phyloP scores from a whole-genome alignment of 2,888 invertebrate species.

The Dastarcus helophoroides region DNA sequence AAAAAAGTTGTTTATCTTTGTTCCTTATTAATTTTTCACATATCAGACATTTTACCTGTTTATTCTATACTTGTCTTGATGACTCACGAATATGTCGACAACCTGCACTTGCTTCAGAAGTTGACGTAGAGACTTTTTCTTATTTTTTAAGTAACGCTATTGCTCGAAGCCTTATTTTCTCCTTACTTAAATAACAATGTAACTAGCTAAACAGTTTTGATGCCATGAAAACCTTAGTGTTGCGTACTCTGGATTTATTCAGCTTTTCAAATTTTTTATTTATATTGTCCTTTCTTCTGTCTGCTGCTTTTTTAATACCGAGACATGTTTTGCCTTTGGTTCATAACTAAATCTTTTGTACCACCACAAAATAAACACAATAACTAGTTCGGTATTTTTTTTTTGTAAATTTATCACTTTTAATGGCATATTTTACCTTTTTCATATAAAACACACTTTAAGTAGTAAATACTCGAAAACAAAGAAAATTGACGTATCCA shows the following conservation, averaged over 20 bases:
- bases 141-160: constrained; percentile 12
- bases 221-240: constrained; percentile 14
- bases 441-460: constrained; percentile 12
- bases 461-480: constrained; percentile 8
- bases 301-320: constrained; percentile 13
- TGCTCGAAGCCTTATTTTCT: too few relatives aligned
- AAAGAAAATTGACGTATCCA: constrained; percentile 3
- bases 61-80: constrained; percentile 14
- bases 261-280: constrained; percentile 13
- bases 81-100: constrained; percentile 11
- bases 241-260: constrained; percentile 13
- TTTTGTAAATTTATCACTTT: constrained; percentile 11
- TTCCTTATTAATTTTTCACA: constrained; percentile 15
- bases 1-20: constrained; percentile 14
- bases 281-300: constrained; percentile 13
- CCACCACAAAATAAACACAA: constrained; percentile 13
- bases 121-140: constrained; percentile 4
- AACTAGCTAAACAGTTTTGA: constrained; percentile 12
- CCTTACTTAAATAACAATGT: too few relatives aligned
- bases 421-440: constrained; percentile 11
- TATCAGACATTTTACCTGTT: constrained; percentile 14
- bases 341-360: constrained; percentile 12
- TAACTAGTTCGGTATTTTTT: constrained; percentile 9
- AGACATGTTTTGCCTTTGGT: constrained; percentile 10
- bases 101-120: constrained; percentile 9